These are phyloP conservation scores for Epinotia brunnichana DNA, from an alignment of 2,888 invertebrate genomes.

Conservation along the genomic window DNA sequence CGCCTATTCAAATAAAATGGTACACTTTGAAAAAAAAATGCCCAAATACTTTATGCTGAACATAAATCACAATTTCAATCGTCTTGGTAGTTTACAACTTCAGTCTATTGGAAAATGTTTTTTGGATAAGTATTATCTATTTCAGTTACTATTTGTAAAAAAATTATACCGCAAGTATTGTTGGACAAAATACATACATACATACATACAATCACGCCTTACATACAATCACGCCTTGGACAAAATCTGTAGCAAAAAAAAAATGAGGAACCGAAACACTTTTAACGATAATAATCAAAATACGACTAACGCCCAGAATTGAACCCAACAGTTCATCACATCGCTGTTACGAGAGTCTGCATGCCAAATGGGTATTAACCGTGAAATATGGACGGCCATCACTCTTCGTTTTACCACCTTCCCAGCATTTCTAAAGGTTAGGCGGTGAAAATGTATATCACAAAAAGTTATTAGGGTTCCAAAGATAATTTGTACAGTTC, in stretches of 20 bases:
- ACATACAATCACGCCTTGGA: no score
- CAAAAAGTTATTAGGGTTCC: background rate
- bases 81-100: no score
- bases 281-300: background rate
- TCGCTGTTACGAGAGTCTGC: constrained; percentile 3
- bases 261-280: background rate
- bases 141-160: no score
- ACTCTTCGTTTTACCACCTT: constrained; percentile 33
- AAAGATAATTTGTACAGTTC: background rate
- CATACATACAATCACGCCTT: no score
- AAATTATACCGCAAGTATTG: no score
- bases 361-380: constrained; percentile 27
- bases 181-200: no score
- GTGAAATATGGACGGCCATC: constrained; percentile 29
- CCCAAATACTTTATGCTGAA: no score
- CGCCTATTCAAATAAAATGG: no score
- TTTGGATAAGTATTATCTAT: no score
- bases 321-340: constrained; percentile 22
- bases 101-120: no score
- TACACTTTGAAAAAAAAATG: no score
- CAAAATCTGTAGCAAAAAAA: no score
- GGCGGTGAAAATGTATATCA: constrained; percentile 17
- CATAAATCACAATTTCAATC: background rate
- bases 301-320: constrained; percentile 1
- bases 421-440: constrained; percentile 18